Base-by-base conservation (phyloP, 2,113 vertebrate species). In the Zapus hudsonius region DNA sequence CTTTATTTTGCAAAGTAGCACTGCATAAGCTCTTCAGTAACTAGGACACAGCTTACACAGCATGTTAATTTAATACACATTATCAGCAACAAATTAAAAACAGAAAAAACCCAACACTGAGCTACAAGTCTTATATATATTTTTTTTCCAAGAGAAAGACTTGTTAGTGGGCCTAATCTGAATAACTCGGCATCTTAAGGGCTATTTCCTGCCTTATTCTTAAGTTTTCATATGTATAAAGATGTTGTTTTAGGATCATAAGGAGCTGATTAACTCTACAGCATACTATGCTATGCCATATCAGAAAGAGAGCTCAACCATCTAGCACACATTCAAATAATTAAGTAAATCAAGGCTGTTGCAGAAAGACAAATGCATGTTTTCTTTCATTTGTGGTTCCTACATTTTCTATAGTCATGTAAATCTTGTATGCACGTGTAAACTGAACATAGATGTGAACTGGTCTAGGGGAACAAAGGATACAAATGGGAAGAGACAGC, bases 1-100 rank as follows among this genome's bases (percentile, higher is more conserved):
- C 90, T 98, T 98, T 98, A 98, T 98, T 98, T 98, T 98, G 98
- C 99, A 99, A 99, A 99, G 98, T 98, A 98, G 98, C 97, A 98
- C 93, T 98, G 97, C 78, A 94, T 97, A 97, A 98, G 97, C 97
- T 97, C 89, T 95, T 96, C 90, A 89, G 96, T 97, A 98, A 97
- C 57, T 96, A 96, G 97, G 97, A 97, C 96, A 97, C 84, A 98
- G 97, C 97, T 98, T 97, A 98, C 93, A 95, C 95, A 96, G 81
- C 95, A 96, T 79, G 80, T 97, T 96, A 96, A 96, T 96, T 97
- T 93, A 95, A 97, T 95, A 96, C 95, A 97, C 94, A 98, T 97
- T 96, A 93, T 96, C 97, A 97, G 97, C 96, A 98, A 96, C 97
- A 97, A 98, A 97, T 97, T 97, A 97, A 44, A 97, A 96, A 97